Evolutionary conservation across 1,140 invertebrate species (phyloP).

Genomic region (Leptinotarsa undecemlineata): DNA sequence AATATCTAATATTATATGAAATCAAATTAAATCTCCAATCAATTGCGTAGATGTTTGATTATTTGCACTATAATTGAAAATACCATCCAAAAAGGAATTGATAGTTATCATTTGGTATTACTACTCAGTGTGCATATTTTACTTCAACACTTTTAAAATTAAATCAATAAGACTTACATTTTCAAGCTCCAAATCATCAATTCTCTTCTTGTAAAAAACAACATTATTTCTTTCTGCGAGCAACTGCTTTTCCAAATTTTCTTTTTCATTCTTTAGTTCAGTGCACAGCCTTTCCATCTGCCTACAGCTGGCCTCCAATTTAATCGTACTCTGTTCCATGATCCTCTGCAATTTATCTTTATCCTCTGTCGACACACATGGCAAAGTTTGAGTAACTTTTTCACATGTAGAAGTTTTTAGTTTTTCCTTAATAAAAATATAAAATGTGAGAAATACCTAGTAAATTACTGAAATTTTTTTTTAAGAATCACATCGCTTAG

Average conservation of each 20-base stretch:
- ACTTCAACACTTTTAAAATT: too few relatives aligned
- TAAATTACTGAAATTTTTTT: not conserved
- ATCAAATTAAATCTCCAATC: too few relatives aligned
- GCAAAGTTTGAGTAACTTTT: conserved; percentile 35
- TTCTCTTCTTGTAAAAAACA: conserved; percentile 41
- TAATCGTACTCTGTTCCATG: conserved; percentile 49
- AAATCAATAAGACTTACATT: conserved; percentile 32
- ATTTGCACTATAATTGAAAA: too few relatives aligned
- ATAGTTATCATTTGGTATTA: too few relatives aligned
- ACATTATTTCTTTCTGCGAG: conserved; percentile 43
- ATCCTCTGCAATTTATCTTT: conserved; percentile 45
- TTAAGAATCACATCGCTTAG: too few relatives aligned
- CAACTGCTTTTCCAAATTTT: conserved; percentile 45
- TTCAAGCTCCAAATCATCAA: conserved; percentile 43
- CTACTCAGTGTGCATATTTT: too few relatives aligned
- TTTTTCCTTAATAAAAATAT: conserved; percentile 23
- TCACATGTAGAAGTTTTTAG: conserved; percentile 15
- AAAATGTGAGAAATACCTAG: not conserved
- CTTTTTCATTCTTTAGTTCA: conserved; percentile 49
- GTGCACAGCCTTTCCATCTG: conserved; percentile 50
- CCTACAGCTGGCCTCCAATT: conserved; percentile 49
- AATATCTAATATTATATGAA: too few relatives aligned
- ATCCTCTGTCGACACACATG: conserved; percentile 31
- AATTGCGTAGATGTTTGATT: too few relatives aligned
- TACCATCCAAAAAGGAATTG: too few relatives aligned